Conservation (phyloP, 2,797 vertebrate genomes). For the Pteropus rufus region DNA sequence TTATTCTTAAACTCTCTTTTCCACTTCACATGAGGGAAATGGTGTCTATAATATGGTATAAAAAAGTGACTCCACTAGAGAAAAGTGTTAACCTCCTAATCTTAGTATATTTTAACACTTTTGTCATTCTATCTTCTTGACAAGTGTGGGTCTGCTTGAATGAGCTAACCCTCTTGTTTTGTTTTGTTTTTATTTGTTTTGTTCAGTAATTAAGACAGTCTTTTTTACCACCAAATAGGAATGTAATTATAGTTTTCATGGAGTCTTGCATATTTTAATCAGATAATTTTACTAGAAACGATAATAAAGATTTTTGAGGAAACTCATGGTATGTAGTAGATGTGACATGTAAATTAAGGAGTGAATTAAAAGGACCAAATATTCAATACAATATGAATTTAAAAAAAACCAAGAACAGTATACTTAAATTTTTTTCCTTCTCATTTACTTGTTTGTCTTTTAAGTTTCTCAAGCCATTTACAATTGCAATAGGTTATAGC, state of each 20-base stretch:
- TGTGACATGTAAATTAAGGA: neutral
- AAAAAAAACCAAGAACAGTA: neutral
- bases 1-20: neutral
- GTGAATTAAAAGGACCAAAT: neutral
- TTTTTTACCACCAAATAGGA: neutral
- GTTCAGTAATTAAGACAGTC: neutral
- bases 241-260: neutral
- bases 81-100: neutral
- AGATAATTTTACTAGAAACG: neutral
- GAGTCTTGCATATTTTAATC: neutral
- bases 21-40: neutral
- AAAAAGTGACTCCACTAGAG: neutral
- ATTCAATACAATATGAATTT: neutral
- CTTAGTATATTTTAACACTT: neutral
- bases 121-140: neutral
- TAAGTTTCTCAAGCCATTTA: neutral
- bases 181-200: neutral
- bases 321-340: neutral
- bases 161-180: neutral
- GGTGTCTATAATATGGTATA: neutral
- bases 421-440: neutral
- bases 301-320: neutral
- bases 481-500: neutral
- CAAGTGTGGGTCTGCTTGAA: neutral
- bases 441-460: neutral